Conservation (phyloP, 2,797 vertebrate species). For the Rhincodon typus region DNA sequence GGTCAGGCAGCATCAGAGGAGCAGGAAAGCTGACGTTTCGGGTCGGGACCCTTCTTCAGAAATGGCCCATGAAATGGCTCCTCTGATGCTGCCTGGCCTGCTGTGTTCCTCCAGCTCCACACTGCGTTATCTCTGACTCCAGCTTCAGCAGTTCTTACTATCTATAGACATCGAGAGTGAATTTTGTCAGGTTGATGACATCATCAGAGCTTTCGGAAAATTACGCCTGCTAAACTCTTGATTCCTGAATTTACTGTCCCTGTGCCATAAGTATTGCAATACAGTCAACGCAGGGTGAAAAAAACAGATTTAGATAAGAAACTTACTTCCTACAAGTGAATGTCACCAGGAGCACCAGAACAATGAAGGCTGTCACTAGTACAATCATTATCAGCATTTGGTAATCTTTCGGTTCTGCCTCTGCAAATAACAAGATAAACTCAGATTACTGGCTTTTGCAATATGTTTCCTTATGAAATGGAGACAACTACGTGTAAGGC, state of each 20-base stretch:
- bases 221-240: not conserved
- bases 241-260: not conserved
- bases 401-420: too few species aligned
- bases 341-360: not conserved
- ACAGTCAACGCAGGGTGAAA: too few species aligned
- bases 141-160: too few species aligned
- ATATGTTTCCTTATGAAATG: not conserved
- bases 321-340: not conserved
- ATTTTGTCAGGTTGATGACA: not conserved
- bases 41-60: too few species aligned
- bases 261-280: not conserved
- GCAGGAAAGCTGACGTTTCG: too few species aligned
- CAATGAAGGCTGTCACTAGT: not conserved
- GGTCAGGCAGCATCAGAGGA: too few species aligned
- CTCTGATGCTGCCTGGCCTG: too few species aligned
- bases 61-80: too few species aligned
- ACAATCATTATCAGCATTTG: too few species aligned
- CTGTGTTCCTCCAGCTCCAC: too few species aligned
- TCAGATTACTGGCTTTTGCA: not conserved
- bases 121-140: too few species aligned
- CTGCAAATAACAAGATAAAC: not conserved
- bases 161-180: too few species aligned
- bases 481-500: not conserved
- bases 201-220: not conserved
- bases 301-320: not conserved